Evolutionary conservation across 1,140 invertebrate genomes (phyloP).

Genomic region (Heliothis virescens): DNA sequence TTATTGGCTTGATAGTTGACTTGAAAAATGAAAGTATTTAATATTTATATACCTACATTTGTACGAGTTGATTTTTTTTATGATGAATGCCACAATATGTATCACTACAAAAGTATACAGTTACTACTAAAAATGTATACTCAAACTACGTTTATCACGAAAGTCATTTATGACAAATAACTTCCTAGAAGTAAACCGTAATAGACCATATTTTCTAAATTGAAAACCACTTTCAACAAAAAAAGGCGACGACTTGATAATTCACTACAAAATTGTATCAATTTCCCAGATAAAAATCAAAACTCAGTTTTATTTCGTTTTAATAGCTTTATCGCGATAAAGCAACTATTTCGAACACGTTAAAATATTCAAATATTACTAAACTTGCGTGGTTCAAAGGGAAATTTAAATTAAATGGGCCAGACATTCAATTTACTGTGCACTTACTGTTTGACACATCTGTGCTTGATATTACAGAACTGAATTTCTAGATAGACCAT

Average conservation of each 20-base stretch:
- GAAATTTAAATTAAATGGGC: background rate
- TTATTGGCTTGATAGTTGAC: background rate
- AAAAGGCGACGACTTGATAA: background rate
- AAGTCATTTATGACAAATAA: no score
- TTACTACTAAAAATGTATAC: no score
- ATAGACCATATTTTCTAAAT: no score
- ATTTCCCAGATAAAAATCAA: background rate
- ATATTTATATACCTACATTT: no score
- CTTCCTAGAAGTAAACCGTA: no score
- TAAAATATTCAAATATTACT: conserved; percentile 23
- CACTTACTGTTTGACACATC: conserved; percentile 7
- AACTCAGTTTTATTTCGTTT: background rate
- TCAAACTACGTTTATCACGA: no score
- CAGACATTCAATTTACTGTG: background rate
- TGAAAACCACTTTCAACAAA: background rate
- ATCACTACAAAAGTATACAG: no score
- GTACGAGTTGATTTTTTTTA: no score
- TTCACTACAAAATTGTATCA: background rate
- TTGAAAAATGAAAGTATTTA: no score
- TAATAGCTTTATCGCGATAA: background rate
- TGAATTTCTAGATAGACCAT: background rate
- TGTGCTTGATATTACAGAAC: background rate
- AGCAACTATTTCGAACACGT: background rate
- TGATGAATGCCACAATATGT: no score
- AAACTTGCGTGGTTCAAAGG: background rate